These are phyloP conservation scores for Phlogophora meticulosa DNA, from an alignment of 2,888 invertebrate genomes.

Conservation along the genomic window DNA sequence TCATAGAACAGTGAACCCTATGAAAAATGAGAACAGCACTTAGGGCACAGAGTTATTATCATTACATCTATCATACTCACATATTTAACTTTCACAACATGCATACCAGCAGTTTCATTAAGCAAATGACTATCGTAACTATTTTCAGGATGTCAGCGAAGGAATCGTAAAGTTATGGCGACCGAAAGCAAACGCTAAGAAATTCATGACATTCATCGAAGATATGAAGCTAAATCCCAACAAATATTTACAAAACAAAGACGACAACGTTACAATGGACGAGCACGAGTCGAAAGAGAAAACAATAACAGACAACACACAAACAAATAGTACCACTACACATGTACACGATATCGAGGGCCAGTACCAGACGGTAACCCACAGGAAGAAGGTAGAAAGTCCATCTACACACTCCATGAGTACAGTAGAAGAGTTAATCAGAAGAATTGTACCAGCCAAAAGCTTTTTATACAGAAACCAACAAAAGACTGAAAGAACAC, in stretches of 20 bases:
- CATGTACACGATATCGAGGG: conserved; percentile 67
- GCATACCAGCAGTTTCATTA: too few species aligned
- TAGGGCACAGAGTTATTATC: too few species aligned
- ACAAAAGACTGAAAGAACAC: conserved; percentile 74
- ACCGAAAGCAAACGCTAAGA: conserved; percentile 81
- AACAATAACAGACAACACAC: conserved; percentile 45
- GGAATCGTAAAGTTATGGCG: conserved; percentile 85
- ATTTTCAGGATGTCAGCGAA: conserved; percentile 83
- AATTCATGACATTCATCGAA: conserved; percentile 80
- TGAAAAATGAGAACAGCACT: too few species aligned
- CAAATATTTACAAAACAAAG: conserved; percentile 73
- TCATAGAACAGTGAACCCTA: too few species aligned
- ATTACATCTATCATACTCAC: too few species aligned
- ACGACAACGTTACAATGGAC: conserved; percentile 32
- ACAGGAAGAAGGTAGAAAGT: conserved; percentile 63
- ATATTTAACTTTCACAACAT: too few species aligned
- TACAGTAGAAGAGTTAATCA: conserved; percentile 83
- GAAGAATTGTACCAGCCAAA: conserved; percentile 84
- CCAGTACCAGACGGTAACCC: conserved; percentile 84
- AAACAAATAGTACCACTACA: conserved; percentile 43
- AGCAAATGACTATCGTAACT: neutral
- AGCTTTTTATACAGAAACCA: conserved; percentile 88
- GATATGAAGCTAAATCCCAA: conserved; percentile 79
- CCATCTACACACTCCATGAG: conserved; percentile 61
- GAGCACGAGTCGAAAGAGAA: conserved; percentile 55